Percentiles rank a stretch among this genome's conserved stretches.
Evolutionary conservation across 2,888 invertebrate genomes (phyloP).

Genomic region (Spilosoma lubricipeda): DNA sequence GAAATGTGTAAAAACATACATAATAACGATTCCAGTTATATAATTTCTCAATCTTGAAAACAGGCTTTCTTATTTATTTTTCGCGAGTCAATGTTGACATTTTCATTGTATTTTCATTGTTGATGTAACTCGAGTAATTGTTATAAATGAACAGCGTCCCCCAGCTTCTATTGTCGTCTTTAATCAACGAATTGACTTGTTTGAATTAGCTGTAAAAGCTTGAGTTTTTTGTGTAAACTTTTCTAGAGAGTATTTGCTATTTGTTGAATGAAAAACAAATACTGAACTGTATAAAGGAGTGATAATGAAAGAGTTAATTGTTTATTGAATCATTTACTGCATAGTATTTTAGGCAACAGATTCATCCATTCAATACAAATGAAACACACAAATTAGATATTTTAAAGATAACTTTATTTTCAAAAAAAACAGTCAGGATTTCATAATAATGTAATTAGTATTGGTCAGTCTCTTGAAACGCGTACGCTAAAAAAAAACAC

Average conservation of each 20-base stretch:
- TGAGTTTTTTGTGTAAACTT: neutral
- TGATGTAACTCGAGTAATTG: constrained; percentile 1
- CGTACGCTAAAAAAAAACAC: no score
- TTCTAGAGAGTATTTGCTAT: neutral
- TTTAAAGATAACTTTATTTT: no score
- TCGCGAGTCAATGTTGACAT: neutral
- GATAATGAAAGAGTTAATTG: no score
- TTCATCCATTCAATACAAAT: no score
- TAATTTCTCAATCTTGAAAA: neutral
- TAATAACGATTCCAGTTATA: no score
- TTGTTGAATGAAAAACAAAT: neutral
- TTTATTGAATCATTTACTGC: neutral
- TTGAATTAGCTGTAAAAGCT: neutral
- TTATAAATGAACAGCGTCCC: constrained; percentile 7
- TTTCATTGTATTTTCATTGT: constrained; percentile 13
- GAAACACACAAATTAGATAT: no score
- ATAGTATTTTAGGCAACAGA: no score
- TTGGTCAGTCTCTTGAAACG: no score
- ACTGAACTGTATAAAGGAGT: neutral
- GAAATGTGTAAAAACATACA: no score
- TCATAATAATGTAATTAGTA: no score
- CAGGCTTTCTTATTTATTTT: neutral
- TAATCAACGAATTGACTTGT: constrained; percentile 17
- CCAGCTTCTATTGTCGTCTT: neutral
- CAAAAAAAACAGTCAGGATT: no score